A percentile compares a stretch with the other conserved stretches of the same genome.
Evolutionary conservation across 2,888 invertebrate genomes (phyloP).

Genomic region (Dolomedes plantarius): DNA sequence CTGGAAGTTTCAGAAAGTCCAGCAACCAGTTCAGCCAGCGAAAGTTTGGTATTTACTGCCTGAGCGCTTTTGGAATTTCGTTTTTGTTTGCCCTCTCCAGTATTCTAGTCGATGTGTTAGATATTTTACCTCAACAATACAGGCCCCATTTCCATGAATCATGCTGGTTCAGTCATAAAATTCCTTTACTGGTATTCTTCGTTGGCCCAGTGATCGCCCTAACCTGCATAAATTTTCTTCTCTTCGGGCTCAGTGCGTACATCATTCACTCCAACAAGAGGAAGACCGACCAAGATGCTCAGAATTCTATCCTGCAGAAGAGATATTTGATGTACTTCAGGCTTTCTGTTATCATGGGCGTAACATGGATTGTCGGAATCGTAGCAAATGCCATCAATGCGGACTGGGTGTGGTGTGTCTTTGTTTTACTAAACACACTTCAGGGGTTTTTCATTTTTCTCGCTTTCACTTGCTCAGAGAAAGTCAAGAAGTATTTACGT

Average conservation of each 20-base stretch:
- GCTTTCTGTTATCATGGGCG: constrained; percentile 79
- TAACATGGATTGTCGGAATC: constrained; percentile 79
- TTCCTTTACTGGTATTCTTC: constrained; percentile 79
- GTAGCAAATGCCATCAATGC: constrained; percentile 77
- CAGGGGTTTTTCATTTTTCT: constrained; percentile 79
- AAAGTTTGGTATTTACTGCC: constrained; percentile 77
- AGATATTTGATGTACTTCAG: constrained; percentile 76
- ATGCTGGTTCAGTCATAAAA: constrained; percentile 79
- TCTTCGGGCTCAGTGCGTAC: constrained; percentile 77
- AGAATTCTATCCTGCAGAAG: neutral
- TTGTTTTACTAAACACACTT: constrained; percentile 78
- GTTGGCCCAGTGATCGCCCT: constrained; percentile 78
- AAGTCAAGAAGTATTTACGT: constrained; percentile 35
- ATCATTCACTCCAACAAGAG: constrained; percentile 76
- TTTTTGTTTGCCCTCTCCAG: constrained; percentile 76
- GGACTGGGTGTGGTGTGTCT: constrained; percentile 78
- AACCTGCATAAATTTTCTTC: constrained; percentile 77
- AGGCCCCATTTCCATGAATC: constrained; percentile 76
- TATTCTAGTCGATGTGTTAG: constrained; percentile 75
- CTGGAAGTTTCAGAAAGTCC: constrained; percentile 78
- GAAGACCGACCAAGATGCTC: constrained; percentile 6
- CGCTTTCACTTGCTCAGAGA: constrained; percentile 77
- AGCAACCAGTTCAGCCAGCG: constrained; percentile 77
- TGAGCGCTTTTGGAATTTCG: constrained; percentile 78
- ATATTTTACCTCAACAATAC: constrained; percentile 73